Evolutionary conservation across 2,888 invertebrate species (phyloP).

Genomic region (Sturmia bella): DNA sequence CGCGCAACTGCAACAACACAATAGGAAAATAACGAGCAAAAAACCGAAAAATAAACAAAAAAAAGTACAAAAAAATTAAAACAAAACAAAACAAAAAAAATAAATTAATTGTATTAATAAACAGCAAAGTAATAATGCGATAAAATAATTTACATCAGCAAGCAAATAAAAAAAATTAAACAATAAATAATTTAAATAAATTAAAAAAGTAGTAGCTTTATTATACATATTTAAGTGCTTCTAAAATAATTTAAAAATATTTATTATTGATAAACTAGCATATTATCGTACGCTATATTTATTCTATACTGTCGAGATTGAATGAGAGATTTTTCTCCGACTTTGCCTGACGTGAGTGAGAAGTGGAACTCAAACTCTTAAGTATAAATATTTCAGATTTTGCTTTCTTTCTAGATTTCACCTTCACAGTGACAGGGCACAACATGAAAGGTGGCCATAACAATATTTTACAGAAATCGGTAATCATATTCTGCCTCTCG

Average conservation of each 20-base stretch:
- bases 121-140: conserved; percentile 53
- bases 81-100: conserved; percentile 58
- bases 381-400: too few species aligned
- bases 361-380: too few species aligned
- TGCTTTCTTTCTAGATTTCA: too few species aligned
- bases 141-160: conserved; percentile 41
- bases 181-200: conserved; percentile 23
- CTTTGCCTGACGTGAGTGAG: too few species aligned
- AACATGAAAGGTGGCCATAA: too few species aligned
- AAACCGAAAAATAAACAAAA: conserved; percentile 73
- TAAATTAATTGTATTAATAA: conserved; percentile 59
- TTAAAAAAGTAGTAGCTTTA: neutral
- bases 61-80: conserved; percentile 71
- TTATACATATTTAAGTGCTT: neutral
- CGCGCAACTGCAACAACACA: conserved; percentile 95
- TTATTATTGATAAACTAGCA: neutral
- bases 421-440: too few species aligned
- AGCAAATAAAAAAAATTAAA: conserved; percentile 46
- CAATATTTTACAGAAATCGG: too few species aligned
- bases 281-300: too few species aligned
- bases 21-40: conserved; percentile 80
- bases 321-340: too few species aligned
- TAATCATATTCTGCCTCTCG: too few species aligned
- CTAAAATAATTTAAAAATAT: neutral
- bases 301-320: too few species aligned